Percentiles rank a stretch among this genome's conserved stretches.
These are phyloP conservation scores for Oligia fasciuncula DNA, from an alignment of 2,888 invertebrate genomes.

Conservation along the genomic window DNA sequence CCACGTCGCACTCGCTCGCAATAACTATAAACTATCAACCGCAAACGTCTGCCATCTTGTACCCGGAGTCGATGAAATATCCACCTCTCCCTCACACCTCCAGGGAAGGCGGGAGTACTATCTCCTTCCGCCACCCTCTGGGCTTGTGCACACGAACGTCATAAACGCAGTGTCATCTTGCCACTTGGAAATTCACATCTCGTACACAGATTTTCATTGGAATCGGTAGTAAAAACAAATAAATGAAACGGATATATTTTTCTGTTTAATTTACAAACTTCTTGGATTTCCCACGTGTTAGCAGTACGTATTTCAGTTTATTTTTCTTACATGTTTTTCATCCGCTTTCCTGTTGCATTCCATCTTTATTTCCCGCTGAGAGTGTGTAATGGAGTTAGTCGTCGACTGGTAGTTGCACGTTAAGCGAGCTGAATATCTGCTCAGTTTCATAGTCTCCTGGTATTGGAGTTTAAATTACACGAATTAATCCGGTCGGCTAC, in stretches of 20 bases:
- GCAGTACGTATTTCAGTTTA: constrained; percentile 38
- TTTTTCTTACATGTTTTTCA: constrained; percentile 34
- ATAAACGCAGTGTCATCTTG: constrained; percentile 67
- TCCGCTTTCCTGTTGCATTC: constrained; percentile 47
- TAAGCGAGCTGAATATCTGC: constrained; percentile 75
- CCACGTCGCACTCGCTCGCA: constrained; percentile 87
- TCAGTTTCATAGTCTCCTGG: constrained; percentile 83
- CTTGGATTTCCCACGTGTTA: constrained; percentile 26
- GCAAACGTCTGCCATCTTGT: constrained; percentile 90
- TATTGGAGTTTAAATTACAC: constrained; percentile 86
- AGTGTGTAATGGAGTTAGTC: constrained; percentile 42
- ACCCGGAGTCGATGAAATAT: constrained; percentile 86
- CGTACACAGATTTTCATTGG: constrained; percentile 67
- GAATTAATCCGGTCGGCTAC: constrained; percentile 83
- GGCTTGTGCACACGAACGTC: constrained; percentile 74
- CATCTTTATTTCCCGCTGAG: constrained; percentile 28
- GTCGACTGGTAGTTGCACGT: constrained; percentile 56
- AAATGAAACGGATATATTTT: constrained; percentile 55
- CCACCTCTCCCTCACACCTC: constrained; percentile 83
- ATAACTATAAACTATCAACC: constrained; percentile 90
- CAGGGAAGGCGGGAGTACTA: constrained; percentile 63
- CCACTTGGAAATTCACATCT: constrained; percentile 63
- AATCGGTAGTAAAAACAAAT: constrained; percentile 57
- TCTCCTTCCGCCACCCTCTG: constrained; percentile 78
- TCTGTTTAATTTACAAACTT: constrained; percentile 42